A percentile compares a stretch with the other conserved stretches of the same genome.
Conservation (phyloP, 2,888 invertebrate genomes). For the Caenorhabditis sp. region DNA sequence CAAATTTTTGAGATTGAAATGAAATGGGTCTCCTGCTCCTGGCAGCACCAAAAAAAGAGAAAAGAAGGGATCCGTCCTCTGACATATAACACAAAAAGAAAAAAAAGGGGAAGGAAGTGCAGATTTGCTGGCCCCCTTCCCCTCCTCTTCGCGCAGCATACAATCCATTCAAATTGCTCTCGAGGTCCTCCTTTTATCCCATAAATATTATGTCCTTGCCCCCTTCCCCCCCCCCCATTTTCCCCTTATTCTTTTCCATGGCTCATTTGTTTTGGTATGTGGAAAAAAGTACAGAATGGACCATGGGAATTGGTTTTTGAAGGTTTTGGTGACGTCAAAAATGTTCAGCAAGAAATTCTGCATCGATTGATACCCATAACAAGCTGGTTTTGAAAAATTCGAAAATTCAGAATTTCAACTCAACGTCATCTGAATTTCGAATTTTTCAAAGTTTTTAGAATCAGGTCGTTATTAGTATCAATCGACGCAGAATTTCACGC, state of each 20-base stretch:
- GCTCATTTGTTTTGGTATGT: too few relatives aligned
- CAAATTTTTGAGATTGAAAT: neutral
- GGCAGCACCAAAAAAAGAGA: neutral
- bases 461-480: too few relatives aligned
- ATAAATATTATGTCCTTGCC: constrained; percentile 60
- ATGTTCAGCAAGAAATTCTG: too few relatives aligned
- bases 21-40: neutral
- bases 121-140: constrained; percentile 15
- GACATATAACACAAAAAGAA: neutral
- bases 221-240: neutral
- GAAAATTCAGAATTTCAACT: too few relatives aligned
- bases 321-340: too few relatives aligned
- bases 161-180: constrained; percentile 56
- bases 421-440: too few relatives aligned
- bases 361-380: too few relatives aligned
- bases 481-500: too few relatives aligned
- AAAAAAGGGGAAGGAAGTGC: constrained; percentile 32
- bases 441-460: too few relatives aligned
- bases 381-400: too few relatives aligned
- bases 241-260: neutral
- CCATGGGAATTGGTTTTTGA: too few relatives aligned
- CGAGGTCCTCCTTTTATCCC: constrained; percentile 26
- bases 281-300: too few relatives aligned
- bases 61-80: neutral
- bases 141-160: constrained; percentile 1